Evolutionary conservation across 2,113 vertebrate genomes (phyloP), one percentile per base, ranked within the genome.

Genomic region (Sinocyclocheilus anophthalmus): DNA sequence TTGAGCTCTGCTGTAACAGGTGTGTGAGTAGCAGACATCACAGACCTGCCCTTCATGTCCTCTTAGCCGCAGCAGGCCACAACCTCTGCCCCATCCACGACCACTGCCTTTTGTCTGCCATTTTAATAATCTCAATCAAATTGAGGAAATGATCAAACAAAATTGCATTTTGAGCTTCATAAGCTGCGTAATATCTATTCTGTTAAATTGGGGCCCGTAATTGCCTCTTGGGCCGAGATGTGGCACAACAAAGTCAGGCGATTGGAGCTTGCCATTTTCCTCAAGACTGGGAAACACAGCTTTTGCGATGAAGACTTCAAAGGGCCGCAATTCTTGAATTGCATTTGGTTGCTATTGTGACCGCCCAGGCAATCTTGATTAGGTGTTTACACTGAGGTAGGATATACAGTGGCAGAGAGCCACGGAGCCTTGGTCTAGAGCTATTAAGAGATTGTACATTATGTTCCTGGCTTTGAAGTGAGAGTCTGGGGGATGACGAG

Each of bases 371-470:
- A 96, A 96, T 99, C 97, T 96, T 97, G 98, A 98, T 98, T 93
- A 98, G 98, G 97, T 99, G 98, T 99, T 99, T 99, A 99, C 97
- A 97, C 97, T 93, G 96, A 97, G 96, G 95, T 93, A 96, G 97
- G 96, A 96, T 96, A 93, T 95, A 94, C 96, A 96, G 96, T 97
- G 95, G 94, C 94, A 94, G 91, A 96, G 95, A 96, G 96, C 94
- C 96, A 95, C 94, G 96, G 96, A 98, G 97, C 97, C 96, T 96
- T 96, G 96, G 96, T 98, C 98, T 97, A 97, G 97, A 97, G 97
- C 98, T 98, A 99, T 99, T 99, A 99, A 99, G 98, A 99, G 97
- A 99, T 97, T 97, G 97, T 98, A 98, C 98, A 99, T 99, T 99
- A 98, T 99, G 97, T 98, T 96, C 96, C 96, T 96, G 92, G 96